These are phyloP conservation scores for Leptodirus hochenwartii DNA, from an alignment of 2,888 invertebrate species.

Conservation along the genomic window DNA sequence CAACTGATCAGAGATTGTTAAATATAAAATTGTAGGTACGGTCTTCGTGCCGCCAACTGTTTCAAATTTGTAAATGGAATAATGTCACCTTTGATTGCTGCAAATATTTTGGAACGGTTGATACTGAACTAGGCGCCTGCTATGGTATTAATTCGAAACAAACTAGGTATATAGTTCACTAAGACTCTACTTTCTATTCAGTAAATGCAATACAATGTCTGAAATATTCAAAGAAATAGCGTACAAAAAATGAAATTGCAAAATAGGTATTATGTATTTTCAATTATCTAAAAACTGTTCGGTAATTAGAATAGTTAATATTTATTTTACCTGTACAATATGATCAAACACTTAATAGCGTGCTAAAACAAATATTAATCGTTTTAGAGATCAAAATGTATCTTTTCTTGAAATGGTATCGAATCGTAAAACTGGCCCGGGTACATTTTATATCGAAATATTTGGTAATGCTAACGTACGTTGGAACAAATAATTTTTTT, in stretches of 20 bases:
- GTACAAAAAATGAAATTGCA: no score
- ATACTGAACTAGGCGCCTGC: constrained; percentile 49
- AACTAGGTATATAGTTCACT: constrained; percentile 32
- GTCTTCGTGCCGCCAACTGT: constrained; percentile 35
- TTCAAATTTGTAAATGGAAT: constrained; percentile 44
- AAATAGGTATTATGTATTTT: no score
- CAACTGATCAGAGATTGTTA: constrained; percentile 2
- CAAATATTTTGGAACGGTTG: constrained; percentile 39
- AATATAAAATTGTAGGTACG: constrained; percentile 27
- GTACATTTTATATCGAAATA: constrained; percentile 35
- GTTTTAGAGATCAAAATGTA: constrained; percentile 25
- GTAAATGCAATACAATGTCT: no score
- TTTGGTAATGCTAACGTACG: constrained; percentile 32
- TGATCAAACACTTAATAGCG: no score
- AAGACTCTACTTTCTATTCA: no score
- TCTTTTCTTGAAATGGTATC: constrained; percentile 39
- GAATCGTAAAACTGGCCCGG: constrained; percentile 43
- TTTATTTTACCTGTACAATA: no score
- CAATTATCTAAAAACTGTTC: no score
- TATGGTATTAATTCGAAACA: constrained; percentile 48
- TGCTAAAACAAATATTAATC: no score
- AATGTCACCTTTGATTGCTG: constrained; percentile 42
- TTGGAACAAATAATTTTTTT: constrained; percentile 2
- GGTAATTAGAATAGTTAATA: no score
- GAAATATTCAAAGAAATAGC: no score